A percentile compares a stretch with the other conserved stretches of the same genome.
These are phyloP conservation scores for Cottus gobio DNA, from an alignment of 2,113 vertebrate genomes.

Conservation along the genomic window DNA sequence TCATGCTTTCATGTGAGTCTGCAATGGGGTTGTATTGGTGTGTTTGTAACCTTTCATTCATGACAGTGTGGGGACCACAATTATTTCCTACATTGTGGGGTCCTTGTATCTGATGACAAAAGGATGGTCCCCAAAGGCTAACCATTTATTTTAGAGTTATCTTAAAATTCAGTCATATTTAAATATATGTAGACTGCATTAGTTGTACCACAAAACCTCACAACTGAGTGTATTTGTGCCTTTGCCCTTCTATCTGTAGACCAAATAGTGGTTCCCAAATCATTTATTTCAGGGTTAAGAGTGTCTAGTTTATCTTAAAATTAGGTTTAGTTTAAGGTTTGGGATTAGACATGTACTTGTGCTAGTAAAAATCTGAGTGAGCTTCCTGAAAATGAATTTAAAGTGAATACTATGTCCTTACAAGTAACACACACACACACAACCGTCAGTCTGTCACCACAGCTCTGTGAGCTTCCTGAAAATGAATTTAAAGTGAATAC, in stretches of 20 bases:
- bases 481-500: not conserved
- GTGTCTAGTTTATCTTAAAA: not conserved
- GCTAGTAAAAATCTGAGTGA: not conserved
- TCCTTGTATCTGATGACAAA: not conserved
- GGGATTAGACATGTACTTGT: not conserved
- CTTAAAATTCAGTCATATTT: not conserved
- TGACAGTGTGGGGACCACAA: not conserved
- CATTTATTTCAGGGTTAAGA: not conserved
- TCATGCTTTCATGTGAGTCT: too few species aligned
- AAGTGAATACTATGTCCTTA: not conserved
- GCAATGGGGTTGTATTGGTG: not conserved
- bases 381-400: not conserved
- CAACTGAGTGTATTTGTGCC: too few species aligned
- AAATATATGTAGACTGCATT: too few species aligned
- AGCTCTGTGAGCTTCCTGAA: not conserved
- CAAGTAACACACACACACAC: not conserved
- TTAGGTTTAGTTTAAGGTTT: not conserved
- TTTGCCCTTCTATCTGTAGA: too few species aligned
- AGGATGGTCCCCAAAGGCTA: not conserved
- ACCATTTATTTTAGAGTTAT: not conserved
- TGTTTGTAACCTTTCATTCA: not conserved
- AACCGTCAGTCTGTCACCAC: conserved; percentile 26
- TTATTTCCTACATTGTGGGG: not conserved
- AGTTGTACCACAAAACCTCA: too few species aligned
- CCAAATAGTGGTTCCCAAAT: not conserved